phyloP scores from a whole-genome alignment of 1,140 invertebrate genomes.

The Micrasema minimum region DNA sequence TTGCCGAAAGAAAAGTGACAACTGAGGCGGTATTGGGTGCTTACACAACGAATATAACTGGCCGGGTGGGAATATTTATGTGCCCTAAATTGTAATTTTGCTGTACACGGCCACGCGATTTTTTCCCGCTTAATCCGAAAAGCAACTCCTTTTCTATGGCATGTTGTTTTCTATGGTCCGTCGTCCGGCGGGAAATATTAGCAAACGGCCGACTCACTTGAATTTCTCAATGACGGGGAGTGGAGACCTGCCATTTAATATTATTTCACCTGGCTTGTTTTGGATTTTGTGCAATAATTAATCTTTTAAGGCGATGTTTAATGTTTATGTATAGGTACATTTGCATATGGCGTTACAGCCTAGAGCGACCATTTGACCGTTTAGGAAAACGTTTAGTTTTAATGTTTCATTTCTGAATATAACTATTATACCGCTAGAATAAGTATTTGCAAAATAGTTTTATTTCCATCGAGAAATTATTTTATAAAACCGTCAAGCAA shows the following conservation, averaged over 20 bases:
- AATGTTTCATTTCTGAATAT: too few species aligned
- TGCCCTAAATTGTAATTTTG: conserved; percentile 47
- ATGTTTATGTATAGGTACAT: not conserved
- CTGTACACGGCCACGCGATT: conserved; percentile 1
- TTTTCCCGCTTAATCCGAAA: conserved; percentile 13
- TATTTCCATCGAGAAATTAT: too few species aligned
- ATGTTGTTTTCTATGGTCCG: conserved; percentile 18
- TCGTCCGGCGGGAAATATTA: conserved; percentile 9
- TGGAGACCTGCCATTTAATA: conserved; percentile 1
- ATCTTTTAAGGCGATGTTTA: not conserved
- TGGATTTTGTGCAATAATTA: not conserved
- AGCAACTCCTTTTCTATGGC: conserved; percentile 28
- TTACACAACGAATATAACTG: conserved; percentile 28
- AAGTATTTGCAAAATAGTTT: too few species aligned
- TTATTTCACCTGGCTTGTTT: not conserved
- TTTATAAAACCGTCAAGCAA: too few species aligned
- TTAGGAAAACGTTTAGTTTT: too few species aligned
- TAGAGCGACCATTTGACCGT: too few species aligned
- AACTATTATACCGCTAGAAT: too few species aligned
- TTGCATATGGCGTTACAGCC: conserved; percentile 7
- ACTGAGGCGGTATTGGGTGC: conserved; percentile 34
- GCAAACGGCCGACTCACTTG: not conserved
- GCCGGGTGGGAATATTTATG: conserved; percentile 44
- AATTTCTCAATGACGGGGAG: conserved; percentile 2
- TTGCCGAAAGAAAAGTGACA: conserved; percentile 37